These are phyloP conservation scores for Tachyglossus aculeatus DNA, from an alignment of 2,797 vertebrate species.

Conservation along the genomic window DNA sequence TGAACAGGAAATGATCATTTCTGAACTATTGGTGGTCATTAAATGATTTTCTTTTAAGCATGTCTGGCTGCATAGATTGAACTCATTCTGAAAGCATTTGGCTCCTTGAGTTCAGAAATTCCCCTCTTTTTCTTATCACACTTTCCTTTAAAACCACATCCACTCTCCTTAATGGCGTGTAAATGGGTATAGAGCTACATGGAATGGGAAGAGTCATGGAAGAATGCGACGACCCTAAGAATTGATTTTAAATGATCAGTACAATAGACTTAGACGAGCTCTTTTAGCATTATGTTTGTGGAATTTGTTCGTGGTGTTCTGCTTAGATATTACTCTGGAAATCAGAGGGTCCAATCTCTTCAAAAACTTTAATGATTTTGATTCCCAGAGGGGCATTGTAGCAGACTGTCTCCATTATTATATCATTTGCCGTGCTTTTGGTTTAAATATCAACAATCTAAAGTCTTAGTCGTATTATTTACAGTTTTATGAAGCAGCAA, in stretches of 20 bases:
- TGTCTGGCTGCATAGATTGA: background rate
- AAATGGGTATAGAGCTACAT: conserved; percentile 18
- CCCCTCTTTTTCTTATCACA: background rate
- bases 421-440: conserved; percentile 5
- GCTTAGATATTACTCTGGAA: background rate
- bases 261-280: background rate
- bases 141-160: background rate
- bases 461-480: conserved; percentile 1
- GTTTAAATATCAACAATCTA: conserved; percentile 1
- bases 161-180: conserved; percentile 32
- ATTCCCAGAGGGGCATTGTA: background rate
- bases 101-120: conserved; percentile 14
- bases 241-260: conserved; percentile 2
- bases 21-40: conserved; percentile 29
- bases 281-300: background rate
- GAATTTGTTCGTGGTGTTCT: background rate
- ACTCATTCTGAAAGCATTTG: background rate
- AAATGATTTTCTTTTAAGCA: conserved; percentile 31
- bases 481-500: conserved; percentile 16
- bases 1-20: conserved; percentile 2
- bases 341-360: conserved; percentile 1
- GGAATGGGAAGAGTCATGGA: conserved; percentile 8
- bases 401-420: background rate
- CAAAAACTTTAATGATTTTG: conserved; percentile 9
- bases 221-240: background rate